Evolutionary conservation across 2,113 vertebrate species (phyloP).

Genomic region (Scytalopus superciliaris): DNA sequence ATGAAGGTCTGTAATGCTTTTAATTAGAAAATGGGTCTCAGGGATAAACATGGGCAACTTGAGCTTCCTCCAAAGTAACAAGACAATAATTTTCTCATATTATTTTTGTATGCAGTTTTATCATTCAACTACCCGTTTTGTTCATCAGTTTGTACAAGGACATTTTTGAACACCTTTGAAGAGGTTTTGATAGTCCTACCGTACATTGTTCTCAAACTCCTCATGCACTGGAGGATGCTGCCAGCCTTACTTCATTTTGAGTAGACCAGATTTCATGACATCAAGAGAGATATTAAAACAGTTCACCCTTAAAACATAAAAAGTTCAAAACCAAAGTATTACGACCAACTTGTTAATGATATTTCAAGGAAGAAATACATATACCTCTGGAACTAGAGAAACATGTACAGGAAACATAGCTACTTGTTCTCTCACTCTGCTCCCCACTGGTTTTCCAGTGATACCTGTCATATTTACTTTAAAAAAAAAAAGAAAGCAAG

Average conservation of each 20-base stretch:
- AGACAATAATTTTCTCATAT: background rate
- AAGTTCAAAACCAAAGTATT: background rate
- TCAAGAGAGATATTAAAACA: background rate
- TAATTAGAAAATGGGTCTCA: background rate
- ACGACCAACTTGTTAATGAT: background rate
- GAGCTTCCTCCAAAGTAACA: background rate
- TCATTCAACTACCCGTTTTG: background rate
- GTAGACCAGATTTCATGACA: background rate
- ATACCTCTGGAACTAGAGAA: background rate
- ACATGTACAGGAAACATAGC: background rate
- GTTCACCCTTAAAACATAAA: background rate
- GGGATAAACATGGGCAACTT: background rate
- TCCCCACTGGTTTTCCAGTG: background rate
- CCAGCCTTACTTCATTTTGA: background rate
- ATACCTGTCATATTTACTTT: background rate
- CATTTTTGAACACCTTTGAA: background rate
- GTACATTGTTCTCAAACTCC: background rate
- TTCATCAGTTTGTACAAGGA: background rate
- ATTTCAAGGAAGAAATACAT: background rate
- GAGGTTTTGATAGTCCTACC: rapidly evolving
- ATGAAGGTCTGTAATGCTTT: rapidly evolving
- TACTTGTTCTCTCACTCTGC: background rate
- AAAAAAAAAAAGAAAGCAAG: background rate
- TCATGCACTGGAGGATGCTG: background rate
- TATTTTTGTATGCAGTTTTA: background rate